A percentile compares a stretch with the other conserved stretches of the same genome.
Conservation (phyloP, 2,888 invertebrate species). For the Rotaria sp. region DNA sequence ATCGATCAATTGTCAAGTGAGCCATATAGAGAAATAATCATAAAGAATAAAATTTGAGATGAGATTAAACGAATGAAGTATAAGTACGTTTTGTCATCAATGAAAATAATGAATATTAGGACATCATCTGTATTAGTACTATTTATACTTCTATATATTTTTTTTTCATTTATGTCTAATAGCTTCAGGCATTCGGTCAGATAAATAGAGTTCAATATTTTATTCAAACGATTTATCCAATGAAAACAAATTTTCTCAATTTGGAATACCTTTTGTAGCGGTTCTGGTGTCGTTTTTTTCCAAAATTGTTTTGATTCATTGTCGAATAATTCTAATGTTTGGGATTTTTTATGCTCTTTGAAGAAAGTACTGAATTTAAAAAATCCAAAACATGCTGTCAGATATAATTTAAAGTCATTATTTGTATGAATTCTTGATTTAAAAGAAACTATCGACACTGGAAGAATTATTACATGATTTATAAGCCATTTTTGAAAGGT, state of each 20-base stretch:
- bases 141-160: neutral
- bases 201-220: neutral
- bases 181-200: neutral
- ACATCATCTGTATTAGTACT: neutral
- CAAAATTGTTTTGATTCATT: too few species aligned
- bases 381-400: too few species aligned
- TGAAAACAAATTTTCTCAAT: neutral
- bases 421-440: too few species aligned
- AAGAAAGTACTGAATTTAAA: too few species aligned
- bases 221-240: neutral
- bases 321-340: too few species aligned
- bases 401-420: too few species aligned
- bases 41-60: neutral
- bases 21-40: neutral
- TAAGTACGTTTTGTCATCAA: neutral
- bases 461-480: too few species aligned
- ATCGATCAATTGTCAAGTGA: slow-evolving; percentile 9
- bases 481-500: too few species aligned
- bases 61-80: neutral
- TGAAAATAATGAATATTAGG: neutral
- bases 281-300: neutral
- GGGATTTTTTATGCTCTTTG: too few species aligned
- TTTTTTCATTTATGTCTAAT: neutral
- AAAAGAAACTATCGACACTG: too few species aligned
- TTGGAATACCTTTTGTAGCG: neutral